These are phyloP conservation scores for Hypomecis atomaria DNA, from an alignment of 2,888 invertebrate genomes.

Conservation along the genomic window DNA sequence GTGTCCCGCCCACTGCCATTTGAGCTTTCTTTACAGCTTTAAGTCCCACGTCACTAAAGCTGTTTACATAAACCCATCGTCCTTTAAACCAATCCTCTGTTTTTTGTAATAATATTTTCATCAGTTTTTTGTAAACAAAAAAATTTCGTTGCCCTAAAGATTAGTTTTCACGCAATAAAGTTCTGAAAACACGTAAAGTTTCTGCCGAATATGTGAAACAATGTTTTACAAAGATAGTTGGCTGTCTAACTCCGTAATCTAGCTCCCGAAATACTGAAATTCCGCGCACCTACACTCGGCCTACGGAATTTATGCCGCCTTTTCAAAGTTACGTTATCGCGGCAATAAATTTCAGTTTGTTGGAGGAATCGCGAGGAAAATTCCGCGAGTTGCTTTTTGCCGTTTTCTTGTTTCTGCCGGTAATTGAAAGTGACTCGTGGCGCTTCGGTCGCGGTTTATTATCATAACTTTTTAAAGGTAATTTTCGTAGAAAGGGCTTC, in stretches of 20 bases:
- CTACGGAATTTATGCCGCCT: constrained; percentile 71
- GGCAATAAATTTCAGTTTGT: constrained; percentile 75
- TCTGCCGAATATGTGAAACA: not conserved
- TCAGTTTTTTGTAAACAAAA: too few relatives aligned
- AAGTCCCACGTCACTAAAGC: too few relatives aligned
- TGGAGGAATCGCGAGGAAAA: constrained; percentile 52
- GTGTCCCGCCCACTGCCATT: too few relatives aligned
- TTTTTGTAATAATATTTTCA: too few relatives aligned
- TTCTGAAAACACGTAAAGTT: not conserved
- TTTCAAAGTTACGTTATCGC: constrained; percentile 74
- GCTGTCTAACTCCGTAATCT: constrained; percentile 24
- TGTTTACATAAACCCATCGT: too few relatives aligned
- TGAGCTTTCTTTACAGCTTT: too few relatives aligned
- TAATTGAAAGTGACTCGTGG: constrained; percentile 63
- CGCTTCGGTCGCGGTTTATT: constrained; percentile 47
- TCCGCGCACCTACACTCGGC: constrained; percentile 53
- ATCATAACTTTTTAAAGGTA: constrained; percentile 51
- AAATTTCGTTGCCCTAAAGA: too few relatives aligned
- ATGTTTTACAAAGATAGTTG: constrained; percentile 9
- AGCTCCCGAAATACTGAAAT: constrained; percentile 48
- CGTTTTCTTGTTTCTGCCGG: constrained; percentile 57
- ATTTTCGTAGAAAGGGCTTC: constrained; percentile 41
- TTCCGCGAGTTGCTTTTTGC: constrained; percentile 48
- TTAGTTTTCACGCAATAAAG: not conserved
- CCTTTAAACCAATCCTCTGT: too few relatives aligned